A percentile compares a stretch with the other conserved stretches of the same genome.
Evolutionary conservation across 2,797 vertebrate genomes (phyloP).

Genomic region (Coilia nasus): DNA sequence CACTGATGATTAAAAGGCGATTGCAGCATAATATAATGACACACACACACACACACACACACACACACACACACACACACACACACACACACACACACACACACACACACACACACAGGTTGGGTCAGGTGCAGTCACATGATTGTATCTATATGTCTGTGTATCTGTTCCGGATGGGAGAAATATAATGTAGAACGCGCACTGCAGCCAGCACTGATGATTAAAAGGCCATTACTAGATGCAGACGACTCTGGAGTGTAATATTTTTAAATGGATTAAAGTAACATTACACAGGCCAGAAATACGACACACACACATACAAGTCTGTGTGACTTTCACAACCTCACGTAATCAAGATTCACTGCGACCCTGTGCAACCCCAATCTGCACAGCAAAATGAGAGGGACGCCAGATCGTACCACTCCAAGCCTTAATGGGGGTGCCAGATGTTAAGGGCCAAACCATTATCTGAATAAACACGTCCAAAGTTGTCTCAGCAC

Average conservation of each 20-base stretch:
- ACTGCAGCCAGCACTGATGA: too few species aligned
- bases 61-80: too few species aligned
- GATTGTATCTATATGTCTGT: too few species aligned
- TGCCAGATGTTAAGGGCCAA: not conserved
- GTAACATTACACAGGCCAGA: not conserved
- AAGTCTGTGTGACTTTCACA: slow-evolving; percentile 13
- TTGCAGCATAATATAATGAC: too few species aligned
- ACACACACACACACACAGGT: too few species aligned
- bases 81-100: too few species aligned
- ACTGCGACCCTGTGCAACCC: slow-evolving; percentile 17
- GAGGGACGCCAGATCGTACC: not conserved
- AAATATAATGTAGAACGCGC: too few species aligned
- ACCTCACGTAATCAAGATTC: slow-evolving; percentile 30
- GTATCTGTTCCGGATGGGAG: too few species aligned
- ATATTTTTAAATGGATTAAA: not conserved
- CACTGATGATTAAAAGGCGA: too few species aligned
- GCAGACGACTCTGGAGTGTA: not conserved
- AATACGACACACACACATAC: not conserved
- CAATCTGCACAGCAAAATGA: slow-evolving; percentile 26
- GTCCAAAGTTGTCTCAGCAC: not conserved
- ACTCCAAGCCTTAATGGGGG: not conserved
- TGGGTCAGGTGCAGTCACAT: too few species aligned
- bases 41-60: too few species aligned
- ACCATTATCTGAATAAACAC: not conserved
- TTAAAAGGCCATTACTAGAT: not conserved